Percentiles rank a stretch among this genome's conserved stretches.
Conservation (phyloP, 2,113 vertebrate species). For the Colinus virginianus region DNA sequence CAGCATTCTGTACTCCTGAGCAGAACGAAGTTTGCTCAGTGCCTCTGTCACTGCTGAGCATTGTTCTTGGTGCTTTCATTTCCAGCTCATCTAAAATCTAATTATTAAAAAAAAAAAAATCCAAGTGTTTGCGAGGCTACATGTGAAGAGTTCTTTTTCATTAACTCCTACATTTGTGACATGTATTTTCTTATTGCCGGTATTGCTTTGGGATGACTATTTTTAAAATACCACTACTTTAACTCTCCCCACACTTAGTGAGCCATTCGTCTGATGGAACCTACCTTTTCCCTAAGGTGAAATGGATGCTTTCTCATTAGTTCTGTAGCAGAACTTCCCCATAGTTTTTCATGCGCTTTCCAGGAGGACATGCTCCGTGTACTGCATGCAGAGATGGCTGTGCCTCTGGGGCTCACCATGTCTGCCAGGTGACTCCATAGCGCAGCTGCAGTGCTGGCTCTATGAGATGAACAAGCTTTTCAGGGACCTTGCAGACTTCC, state of each 20-base stretch:
- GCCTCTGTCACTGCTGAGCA: neutral
- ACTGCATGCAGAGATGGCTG: neutral
- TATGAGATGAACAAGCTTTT: neutral
- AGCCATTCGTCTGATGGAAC: slow-evolving; percentile 60
- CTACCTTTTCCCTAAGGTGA: slow-evolving; percentile 51
- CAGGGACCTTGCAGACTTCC: neutral
- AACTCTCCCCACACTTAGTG: slow-evolving; percentile 9
- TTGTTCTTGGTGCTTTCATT: slow-evolving; percentile 41
- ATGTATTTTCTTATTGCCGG: slow-evolving; percentile 51
- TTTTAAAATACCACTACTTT: slow-evolving; percentile 39
- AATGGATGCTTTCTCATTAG: slow-evolving; percentile 50
- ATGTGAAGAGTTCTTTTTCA: slow-evolving; percentile 60
- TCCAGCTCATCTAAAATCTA: slow-evolving; percentile 67
- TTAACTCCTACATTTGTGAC: slow-evolving; percentile 60
- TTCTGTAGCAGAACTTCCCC: slow-evolving; percentile 12
- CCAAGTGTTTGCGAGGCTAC: slow-evolving; percentile 45
- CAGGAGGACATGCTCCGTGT: neutral
- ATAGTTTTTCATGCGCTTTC: neutral
- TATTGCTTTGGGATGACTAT: slow-evolving; percentile 37
- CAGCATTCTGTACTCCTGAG: neutral
- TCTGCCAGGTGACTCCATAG: neutral
- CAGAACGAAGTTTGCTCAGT: neutral
- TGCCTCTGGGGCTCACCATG: neutral
- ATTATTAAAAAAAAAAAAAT: slow-evolving; percentile 17
- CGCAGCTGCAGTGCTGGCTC: neutral